phyloP scores from a whole-genome alignment of 2,113 vertebrate genomes.

The Telmatochromis sp. region DNA sequence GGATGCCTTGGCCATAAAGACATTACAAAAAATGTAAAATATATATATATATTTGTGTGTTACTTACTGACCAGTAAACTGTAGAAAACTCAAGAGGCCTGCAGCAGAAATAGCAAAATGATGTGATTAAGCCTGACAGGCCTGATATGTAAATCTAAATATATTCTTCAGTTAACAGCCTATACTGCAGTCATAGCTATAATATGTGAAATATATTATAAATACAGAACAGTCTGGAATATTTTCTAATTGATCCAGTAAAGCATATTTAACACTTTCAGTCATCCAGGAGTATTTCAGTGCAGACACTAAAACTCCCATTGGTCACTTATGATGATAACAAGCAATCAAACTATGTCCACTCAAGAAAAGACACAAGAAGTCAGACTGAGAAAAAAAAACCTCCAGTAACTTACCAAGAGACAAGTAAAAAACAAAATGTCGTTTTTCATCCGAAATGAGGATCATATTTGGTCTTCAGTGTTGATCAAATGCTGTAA shows the following conservation, averaged over 20 bases:
- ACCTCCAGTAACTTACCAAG: constrained; percentile 23
- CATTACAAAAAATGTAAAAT: neutral
- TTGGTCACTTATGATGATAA: neutral
- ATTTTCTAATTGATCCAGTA: neutral
- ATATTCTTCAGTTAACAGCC: neutral
- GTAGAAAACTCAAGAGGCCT: constrained; percentile 40
- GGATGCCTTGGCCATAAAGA: neutral
- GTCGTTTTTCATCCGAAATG: neutral
- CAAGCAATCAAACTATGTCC: neutral
- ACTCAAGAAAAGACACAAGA: neutral
- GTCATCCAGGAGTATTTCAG: neutral
- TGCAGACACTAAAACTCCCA: neutral
- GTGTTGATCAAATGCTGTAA: neutral
- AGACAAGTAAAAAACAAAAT: constrained; percentile 6
- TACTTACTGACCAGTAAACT: constrained; percentile 37
- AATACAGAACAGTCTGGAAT: neutral
- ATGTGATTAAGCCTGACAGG: neutral
- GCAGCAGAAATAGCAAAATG: neutral
- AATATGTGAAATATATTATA: neutral
- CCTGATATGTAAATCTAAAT: neutral
- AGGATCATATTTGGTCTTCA: constrained; percentile 18
- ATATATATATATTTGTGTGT: neutral
- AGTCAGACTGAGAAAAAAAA: neutral
- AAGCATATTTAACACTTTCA: neutral
- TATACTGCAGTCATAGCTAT: neutral